Evolutionary conservation across 2,113 vertebrate genomes (phyloP), one percentile per base, ranked within the genome.

Genomic region (Pterocles orientalis): DNA sequence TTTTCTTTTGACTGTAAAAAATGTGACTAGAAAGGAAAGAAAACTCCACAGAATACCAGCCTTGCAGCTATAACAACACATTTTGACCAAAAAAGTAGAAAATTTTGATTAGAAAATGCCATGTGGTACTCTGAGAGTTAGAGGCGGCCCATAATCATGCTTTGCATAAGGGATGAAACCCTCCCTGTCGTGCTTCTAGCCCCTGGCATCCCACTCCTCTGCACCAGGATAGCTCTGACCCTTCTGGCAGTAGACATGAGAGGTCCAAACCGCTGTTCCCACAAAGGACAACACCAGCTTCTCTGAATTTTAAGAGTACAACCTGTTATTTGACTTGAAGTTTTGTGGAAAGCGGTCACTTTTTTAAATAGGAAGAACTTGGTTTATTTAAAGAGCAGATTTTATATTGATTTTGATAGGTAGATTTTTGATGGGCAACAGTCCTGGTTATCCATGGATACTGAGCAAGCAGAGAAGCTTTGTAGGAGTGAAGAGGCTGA

Each of bases 181-280:
- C 12, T 76, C 26, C 7, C 14, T 21, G 8, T 7, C 9, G 13
- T 1, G 1, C 11, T 1, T 71, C 26, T 53, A 92, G 28, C 8
- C 82, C 33, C 18, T 45, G 60, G 19, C 19, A 36, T 48, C 41
- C 47, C 1, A 5, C 8, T n/a, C 8, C 39, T 60, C 28, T 65
- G 26, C 11, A 24, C 7, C 28, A 43, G 45, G 24, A 45, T 34
- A 76, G 18, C 1, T 56, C 62, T 43, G 70, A 48, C 16, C 24
- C 24, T 29, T 23, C 3, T 78, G 2, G 34, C 53, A 41, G 15
- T 36, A 78, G 61, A 39, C 1, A 1, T 0, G 0, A 66, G 43
- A 6, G 23, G 4, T 29, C 16, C 23, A 29, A 23, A n/a, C 23
- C 60, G 47, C 31, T 7, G 4, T 47, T 25, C 41, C 19, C 28